A percentile compares a stretch with the other conserved stretches of the same genome.
phyloP scores from a whole-genome alignment of 1,140 invertebrate genomes.

The Brachystomella parvula region DNA sequence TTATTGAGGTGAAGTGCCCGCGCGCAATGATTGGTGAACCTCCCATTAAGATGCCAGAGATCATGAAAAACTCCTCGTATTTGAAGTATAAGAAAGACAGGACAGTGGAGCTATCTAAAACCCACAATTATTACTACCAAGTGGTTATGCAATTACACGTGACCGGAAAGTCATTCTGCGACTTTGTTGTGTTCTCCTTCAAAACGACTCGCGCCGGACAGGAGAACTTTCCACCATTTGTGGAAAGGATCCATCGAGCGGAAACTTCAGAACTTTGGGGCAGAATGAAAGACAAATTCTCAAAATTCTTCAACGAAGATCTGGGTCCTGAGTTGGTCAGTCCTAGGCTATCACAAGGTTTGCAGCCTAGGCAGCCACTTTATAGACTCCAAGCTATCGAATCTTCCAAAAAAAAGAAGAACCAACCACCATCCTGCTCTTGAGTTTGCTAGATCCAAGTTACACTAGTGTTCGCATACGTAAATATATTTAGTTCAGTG shows the following conservation, averaged over 20 bases:
- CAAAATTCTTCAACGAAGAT: conserved; percentile 20
- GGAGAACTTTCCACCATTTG: conserved; percentile 22
- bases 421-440: too few relatives aligned
- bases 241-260: neutral
- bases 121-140: conserved; percentile 43
- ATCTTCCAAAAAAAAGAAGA: too few relatives aligned
- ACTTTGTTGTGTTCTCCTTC: conserved; percentile 42
- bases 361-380: conserved; percentile 15
- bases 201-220: neutral
- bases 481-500: too few relatives aligned
- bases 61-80: neutral
- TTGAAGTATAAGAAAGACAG: neutral
- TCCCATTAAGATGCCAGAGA: conserved; percentile 22
- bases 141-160: conserved; percentile 43
- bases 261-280: conserved; percentile 33
- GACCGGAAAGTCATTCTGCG: conserved; percentile 40
- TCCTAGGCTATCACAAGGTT: conserved; percentile 35
- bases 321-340: conserved; percentile 38
- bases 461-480: too few relatives aligned
- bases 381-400: conserved; percentile 13
- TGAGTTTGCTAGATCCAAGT: too few relatives aligned
- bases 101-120: conserved; percentile 30
- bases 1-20: conserved; percentile 43
- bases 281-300: conserved; percentile 29
- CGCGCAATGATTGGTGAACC: conserved; percentile 27